Base-by-base conservation (phyloP, 2,888 invertebrate species). In the Abrostola triplasia region DNA sequence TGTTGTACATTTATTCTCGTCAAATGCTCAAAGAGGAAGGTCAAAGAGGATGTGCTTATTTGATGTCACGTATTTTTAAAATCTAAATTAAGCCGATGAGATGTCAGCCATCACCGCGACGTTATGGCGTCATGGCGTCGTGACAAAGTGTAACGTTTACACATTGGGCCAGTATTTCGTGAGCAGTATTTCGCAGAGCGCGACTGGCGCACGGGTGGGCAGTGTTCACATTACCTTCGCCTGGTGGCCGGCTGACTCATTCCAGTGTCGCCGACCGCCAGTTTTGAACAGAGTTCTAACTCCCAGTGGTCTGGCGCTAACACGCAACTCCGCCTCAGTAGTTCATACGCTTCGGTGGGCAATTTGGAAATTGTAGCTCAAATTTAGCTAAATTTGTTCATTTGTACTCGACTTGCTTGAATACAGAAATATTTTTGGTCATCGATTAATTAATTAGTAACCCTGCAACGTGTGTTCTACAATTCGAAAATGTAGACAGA, bases 251-350 rank as follows among this genome's bases (percentile, higher is more conserved):
- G 84, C 83, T 90, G 90, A 88, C 85, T 90, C 91, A 90, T 81
- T 81, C 84, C 82, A 84, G 81, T 80, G 84, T 84, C 83, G 81
- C 79, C 82, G 75, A 80, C 84, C 84, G 85, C 85, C 86, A 85
- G 86, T 88, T 88, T 87, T 85, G 83, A 85, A 83, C 84, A 83
- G 82, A 85, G 81, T 84, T 74, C 87, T 82, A 86, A 85, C 86
- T 86, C 86, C 85, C 86, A 88, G 82, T 86, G 85, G 86, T 86
- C 86, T 84, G 88, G 85, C 87, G 85, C 87, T 87, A 90, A 89
- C 92, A 90, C 90, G 90, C 91, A 90, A 87, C 90, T 87, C 80
- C 88, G 87, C 87, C 88, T 90, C 90, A 89, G 82, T 91, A 92
- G 90, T 88, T 91, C 84, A 79, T 86, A 85, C 89, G 85, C 89